These are phyloP conservation scores for Catharus minimus DNA, from an alignment of 2,113 vertebrate genomes.

Conservation along the genomic window DNA sequence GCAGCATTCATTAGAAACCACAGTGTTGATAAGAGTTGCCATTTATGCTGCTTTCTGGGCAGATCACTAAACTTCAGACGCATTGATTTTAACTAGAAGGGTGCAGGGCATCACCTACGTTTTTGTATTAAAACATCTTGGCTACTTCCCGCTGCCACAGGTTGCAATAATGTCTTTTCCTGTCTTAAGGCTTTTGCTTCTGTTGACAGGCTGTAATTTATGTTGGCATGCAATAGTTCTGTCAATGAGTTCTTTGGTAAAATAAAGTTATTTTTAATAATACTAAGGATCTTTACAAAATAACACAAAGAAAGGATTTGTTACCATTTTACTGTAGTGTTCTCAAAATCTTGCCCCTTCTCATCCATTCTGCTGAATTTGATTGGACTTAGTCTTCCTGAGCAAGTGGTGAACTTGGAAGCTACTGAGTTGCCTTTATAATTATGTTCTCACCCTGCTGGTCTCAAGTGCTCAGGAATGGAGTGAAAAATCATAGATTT, in stretches of 20 bases:
- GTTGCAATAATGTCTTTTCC: neutral
- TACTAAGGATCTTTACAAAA: neutral
- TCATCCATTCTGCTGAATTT: neutral
- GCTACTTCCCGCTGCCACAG: neutral
- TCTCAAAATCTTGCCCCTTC: neutral
- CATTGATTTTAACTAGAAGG: neutral
- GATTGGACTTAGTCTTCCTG: neutral
- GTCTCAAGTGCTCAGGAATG: neutral
- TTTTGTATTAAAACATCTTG: neutral
- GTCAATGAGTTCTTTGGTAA: neutral
- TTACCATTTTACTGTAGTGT: neutral
- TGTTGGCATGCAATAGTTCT: neutral
- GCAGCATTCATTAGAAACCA: neutral
- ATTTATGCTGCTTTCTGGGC: neutral
- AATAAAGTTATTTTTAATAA: slow-evolving; percentile 4
- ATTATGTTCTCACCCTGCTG: neutral
- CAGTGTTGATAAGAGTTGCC: neutral
- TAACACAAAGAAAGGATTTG: neutral
- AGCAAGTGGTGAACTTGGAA: neutral
- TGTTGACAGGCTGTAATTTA: slow-evolving; percentile 33
- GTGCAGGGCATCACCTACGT: accelerated
- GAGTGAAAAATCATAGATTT: neutral
- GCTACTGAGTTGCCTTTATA: neutral
- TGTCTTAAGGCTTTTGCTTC: neutral
- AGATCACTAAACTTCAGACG: neutral